Base-by-base conservation (phyloP, 2,888 invertebrate genomes). In the Dynastes tityus region DNA sequence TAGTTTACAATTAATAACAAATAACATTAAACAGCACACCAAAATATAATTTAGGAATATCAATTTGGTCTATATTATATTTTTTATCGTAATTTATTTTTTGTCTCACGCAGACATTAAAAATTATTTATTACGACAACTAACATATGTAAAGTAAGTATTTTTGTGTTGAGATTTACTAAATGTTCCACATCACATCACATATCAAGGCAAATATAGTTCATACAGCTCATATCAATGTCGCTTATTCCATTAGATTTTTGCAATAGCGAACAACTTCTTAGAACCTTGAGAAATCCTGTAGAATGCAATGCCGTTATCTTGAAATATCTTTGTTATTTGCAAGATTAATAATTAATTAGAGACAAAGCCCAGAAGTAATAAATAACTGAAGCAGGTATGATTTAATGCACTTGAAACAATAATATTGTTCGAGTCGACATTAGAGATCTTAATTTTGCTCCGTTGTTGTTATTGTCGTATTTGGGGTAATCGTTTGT, bases 231-330 rank as follows among this genome's bases (percentile, higher is more conserved):
- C 6, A 2, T 40, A 40, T 65, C 65, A 65, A 65, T 40, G 65
- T 65, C 65, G 37, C 4, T 55, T 55, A 55, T 65, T 65, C 65
- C 3, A 40, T 65, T 65, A 65, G 64, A 64, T 29, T 45, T 68
- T 68, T 49, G 68, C 68, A 49, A 16, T 16, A 16, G 16, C 16
- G 16, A 16, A 16, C 16, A 16, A 16, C 49, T 22, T 68, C 53
- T 53, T 22, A 9, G 8, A 68, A 68, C 68, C 68, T 68, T 68
- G 68, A 68, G 16, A 16, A 27, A 49, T 49, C 27, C 45, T 49
- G 68, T 68, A 68, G 68, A 68, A 68, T 68, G 68, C 49, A 68
- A 68, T 49, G 49, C 45, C 68, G 65, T 65, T 65, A 65, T 65
- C 16, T 53, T 16, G 16, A 40, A 68, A n/a, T 45, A 51, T 49